A percentile compares a stretch with the other conserved stretches of the same genome.
Conservation (phyloP, 2,797 vertebrate genomes). For the Anableps anableps region DNA sequence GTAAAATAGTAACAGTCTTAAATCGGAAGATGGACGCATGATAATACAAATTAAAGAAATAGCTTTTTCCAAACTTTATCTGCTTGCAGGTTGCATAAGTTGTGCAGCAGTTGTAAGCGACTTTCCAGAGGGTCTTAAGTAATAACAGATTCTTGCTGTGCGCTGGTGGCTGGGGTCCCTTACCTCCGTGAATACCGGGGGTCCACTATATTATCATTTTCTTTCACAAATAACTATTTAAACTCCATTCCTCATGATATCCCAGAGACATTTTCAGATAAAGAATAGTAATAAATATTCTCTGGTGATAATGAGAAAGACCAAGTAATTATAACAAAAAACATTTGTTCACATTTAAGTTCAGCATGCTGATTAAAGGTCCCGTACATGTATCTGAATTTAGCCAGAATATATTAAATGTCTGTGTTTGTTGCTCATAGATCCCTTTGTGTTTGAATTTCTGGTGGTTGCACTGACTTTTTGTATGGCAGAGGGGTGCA, state of each 20-base stretch:
- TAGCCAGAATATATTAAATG: not conserved
- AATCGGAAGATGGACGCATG: not conserved
- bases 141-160: no score
- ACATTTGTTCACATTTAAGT: no score
- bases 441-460: not conserved
- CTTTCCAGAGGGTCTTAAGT: no score
- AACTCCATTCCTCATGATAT: not conserved
- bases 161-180: no score
- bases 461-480: not conserved
- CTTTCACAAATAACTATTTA: not conserved
- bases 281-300: not conserved
- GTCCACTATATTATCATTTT: not conserved
- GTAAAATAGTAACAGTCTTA: not conserved
- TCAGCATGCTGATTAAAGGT: not conserved
- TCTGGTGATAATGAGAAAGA: not conserved
- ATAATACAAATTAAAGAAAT: not conserved
- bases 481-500: no score
- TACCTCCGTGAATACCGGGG: no score
- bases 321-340: no score
- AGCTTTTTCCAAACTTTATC: not conserved
- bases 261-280: not conserved
- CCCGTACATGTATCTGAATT: not conserved
- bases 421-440: not conserved
- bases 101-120: no score
- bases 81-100: not conserved